Evolutionary conservation across 1,140 invertebrate species (phyloP).

Genomic region (Panagrolaimus sp.): DNA sequence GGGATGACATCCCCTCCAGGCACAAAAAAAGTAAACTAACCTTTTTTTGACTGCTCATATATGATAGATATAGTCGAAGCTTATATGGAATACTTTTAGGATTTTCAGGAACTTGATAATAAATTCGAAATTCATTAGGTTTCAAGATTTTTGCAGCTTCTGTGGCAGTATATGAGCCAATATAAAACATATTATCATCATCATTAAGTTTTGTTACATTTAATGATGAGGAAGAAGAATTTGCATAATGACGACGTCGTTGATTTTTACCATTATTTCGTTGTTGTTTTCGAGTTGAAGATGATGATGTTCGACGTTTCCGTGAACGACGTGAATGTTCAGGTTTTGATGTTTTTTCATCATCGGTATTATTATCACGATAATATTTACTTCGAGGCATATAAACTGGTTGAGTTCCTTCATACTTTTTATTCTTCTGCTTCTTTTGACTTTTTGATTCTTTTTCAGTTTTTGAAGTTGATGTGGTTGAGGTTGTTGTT

Average conservation of each 20-base stretch:
- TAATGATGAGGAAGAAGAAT: not conserved
- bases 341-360: no score
- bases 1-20: not conserved
- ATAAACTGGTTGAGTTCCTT: not conserved
- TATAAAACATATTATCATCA: not conserved
- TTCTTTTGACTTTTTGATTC: no score
- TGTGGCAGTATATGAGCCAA: not conserved
- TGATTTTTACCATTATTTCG: not conserved
- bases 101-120: constrained; percentile 6
- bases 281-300: not conserved
- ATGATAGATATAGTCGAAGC: not conserved
- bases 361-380: not conserved
- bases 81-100: constrained; percentile 12
- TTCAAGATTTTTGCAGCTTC: not conserved
- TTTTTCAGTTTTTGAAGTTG: no score
- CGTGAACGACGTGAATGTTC: no score
- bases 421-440: not conserved
- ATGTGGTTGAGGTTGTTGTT: no score
- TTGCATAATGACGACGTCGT: not conserved
- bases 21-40: not conserved
- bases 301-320: not conserved
- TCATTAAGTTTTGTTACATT: not conserved
- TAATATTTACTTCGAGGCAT: constrained; percentile 1
- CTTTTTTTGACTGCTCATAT: constrained; percentile 10
- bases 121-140: constrained; percentile 11